Base-by-base conservation (phyloP, 2,888 invertebrate genomes). In the Cremastobaeus sp. region DNA sequence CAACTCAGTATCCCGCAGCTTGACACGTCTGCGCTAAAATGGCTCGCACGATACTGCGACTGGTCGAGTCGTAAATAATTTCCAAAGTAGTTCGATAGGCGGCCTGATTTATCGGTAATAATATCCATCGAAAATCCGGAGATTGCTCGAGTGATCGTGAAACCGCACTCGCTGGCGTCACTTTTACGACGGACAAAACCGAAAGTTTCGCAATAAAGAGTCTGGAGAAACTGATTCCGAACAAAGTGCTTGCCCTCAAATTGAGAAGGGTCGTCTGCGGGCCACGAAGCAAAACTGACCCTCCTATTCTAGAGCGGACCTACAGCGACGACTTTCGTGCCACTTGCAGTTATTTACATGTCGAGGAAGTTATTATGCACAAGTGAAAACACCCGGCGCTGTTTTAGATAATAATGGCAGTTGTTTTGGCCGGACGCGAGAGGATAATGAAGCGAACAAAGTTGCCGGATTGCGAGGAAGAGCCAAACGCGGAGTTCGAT, bases 271-370 rank as follows among this genome's bases (percentile, higher is more conserved):
- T 73, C 73, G 62, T 62, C 41, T 73, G 45, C 57, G 64, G 76
- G 66, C 71, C 75, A 60, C 62, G 71, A 72, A 74, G 68, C 59
- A 74, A 55, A 64, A 64, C 48, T 43, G 70, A 74, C 70, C 77
- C 64, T 76, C 79, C 69, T 76, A 69, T 71, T 45, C 69, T 57
- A 68, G 77, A 62, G 52, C 72, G 78, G 84, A 85, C 85, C 85
- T 85, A 84, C 85, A 84, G 82, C 85, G 69, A 73, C 79, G 84
- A 59, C 72, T 32, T 77, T 68, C 79, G 70, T 77, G 79, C 81
- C 80, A 79, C 81, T 84, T 81, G 78, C 79, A 81, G 76, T 79
- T 84, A 83, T 84, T 84, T 84, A 85, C 81, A 82, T 84, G 81
- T 83, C 82, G 78, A 78, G 80, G 81, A 83, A 84, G 84, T 84